Percentiles rank a stretch among this genome's conserved stretches.
Conservation (phyloP, 2,797 vertebrate genomes). For the Micrastur ruficollis region DNA sequence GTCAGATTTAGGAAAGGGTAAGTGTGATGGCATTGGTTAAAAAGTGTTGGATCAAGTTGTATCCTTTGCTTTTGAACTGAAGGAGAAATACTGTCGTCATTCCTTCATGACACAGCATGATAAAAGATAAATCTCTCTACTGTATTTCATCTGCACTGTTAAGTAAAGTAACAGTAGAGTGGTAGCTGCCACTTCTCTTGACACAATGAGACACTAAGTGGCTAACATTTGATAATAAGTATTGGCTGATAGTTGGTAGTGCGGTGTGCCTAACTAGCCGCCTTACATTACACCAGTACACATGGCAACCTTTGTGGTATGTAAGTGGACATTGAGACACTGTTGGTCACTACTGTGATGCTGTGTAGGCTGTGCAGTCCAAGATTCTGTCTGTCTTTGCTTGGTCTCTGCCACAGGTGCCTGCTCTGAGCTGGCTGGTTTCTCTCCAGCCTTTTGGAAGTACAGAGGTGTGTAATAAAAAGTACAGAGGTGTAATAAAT, state of each 20-base stretch:
- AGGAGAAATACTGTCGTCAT: background rate
- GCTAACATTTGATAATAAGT: background rate
- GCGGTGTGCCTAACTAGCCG: background rate
- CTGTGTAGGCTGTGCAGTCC: background rate
- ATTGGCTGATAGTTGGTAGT: background rate
- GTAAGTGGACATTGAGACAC: background rate
- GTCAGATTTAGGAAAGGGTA: background rate
- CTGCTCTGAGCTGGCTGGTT: background rate
- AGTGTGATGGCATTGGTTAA: background rate
- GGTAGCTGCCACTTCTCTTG: background rate
- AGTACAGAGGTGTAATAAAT: background rate
- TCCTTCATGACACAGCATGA: background rate
- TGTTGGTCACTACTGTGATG: background rate
- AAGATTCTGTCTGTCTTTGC: background rate
- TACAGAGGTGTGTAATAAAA: background rate
- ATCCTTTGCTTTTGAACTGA: background rate
- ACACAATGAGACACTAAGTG: background rate
- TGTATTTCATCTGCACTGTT: background rate
- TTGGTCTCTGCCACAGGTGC: background rate
- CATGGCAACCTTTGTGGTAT: background rate
- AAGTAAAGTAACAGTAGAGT: background rate
- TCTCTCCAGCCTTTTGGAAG: background rate
- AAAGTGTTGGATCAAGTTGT: background rate
- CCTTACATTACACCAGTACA: background rate
- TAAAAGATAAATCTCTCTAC: background rate